These are phyloP conservation scores for Xyrichtys novacula DNA, from an alignment of 2,797 vertebrate species.

Conservation along the genomic window DNA sequence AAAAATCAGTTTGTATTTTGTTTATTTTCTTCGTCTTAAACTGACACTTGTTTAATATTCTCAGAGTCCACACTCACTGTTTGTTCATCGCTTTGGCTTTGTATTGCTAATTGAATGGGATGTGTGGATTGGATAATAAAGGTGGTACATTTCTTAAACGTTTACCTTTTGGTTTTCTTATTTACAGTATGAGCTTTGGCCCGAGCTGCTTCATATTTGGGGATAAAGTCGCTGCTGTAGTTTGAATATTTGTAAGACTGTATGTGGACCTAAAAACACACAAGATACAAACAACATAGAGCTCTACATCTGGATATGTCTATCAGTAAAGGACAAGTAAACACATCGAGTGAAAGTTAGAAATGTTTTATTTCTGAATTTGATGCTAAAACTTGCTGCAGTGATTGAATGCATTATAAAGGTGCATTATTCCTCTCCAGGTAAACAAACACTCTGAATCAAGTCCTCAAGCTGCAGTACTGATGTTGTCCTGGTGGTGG, in stretches of 20 bases:
- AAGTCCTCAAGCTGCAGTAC: slow-evolving; percentile 19
- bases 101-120: slow-evolving; percentile 84
- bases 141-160: slow-evolving; percentile 85
- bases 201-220: no score
- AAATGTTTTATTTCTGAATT: no score
- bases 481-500: slow-evolving; percentile 45
- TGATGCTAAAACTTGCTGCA: no score
- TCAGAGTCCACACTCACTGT: slow-evolving; percentile 61
- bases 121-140: slow-evolving; percentile 88
- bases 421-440: no score
- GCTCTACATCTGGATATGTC: no score
- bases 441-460: neutral
- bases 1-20: slow-evolving; percentile 15
- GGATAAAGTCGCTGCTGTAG: no score
- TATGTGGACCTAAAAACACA: no score
- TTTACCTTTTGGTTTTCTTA: slow-evolving; percentile 3
- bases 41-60: slow-evolving; percentile 66
- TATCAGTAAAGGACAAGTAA: no score
- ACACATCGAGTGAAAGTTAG: no score
- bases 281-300: no score
- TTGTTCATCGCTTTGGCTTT: slow-evolving; percentile 74
- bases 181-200: neutral
- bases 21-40: slow-evolving; percentile 51
- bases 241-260: no score
- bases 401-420: no score